A percentile compares a stretch with the other conserved stretches of the same genome.
Evolutionary conservation across 2,113 vertebrate genomes (phyloP).

Genomic region (Salvelinus alpinus): DNA sequence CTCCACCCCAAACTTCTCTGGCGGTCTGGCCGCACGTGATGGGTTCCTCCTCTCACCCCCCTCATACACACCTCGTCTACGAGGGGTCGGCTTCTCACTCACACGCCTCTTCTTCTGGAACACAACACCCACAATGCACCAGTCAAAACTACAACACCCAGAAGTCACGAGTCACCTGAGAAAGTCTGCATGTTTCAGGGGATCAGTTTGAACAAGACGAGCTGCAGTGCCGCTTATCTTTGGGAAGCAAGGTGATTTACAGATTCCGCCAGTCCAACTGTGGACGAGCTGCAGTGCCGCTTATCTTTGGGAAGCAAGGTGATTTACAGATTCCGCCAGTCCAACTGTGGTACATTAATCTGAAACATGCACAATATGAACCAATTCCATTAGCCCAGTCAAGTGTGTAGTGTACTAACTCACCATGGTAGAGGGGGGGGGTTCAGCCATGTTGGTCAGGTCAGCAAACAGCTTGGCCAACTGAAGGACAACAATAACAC

Average conservation of each 20-base stretch:
- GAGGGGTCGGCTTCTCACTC: conserved; percentile 56
- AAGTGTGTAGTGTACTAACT: conserved; percentile 59
- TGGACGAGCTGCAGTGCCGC: not conserved
- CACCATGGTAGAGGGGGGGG: conserved; percentile 80
- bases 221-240: not conserved
- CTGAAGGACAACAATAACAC: conserved; percentile 66
- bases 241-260: no score
- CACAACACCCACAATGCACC: conserved; percentile 9
- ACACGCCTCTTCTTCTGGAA: conserved; percentile 74
- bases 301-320: no score
- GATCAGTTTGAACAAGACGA: not conserved
- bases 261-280: no score
- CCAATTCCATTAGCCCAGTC: not conserved
- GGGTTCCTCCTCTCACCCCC: conserved; percentile 86
- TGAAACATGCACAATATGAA: not conserved
- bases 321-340: no score
- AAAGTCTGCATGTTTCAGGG: no score
- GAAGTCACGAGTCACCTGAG: not conserved
- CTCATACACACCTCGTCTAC: conserved; percentile 72
- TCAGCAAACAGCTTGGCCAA: conserved; percentile 91
- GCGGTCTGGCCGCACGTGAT: conserved; percentile 88
- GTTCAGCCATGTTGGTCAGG: conserved; percentile 82
- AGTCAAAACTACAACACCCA: not conserved
- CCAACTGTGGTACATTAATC: not conserved
- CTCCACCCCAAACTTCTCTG: conserved; percentile 90